Evolutionary conservation across 2,797 vertebrate genomes (phyloP), one percentile per base, ranked within the genome.

Genomic region (Alauda arvensis): DNA sequence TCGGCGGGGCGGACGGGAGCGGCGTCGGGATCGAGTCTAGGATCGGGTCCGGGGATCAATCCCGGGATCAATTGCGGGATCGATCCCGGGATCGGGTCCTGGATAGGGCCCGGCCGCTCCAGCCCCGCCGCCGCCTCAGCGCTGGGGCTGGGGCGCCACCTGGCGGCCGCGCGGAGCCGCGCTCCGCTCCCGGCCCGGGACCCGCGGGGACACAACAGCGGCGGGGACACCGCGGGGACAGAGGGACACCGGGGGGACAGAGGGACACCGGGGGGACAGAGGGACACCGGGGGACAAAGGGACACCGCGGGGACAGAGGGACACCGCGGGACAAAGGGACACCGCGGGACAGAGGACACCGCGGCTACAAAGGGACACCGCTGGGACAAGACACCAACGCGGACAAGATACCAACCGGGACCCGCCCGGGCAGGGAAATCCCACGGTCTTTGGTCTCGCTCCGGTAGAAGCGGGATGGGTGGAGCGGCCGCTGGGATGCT

Each of bases 91-190:
- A 65, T 63, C 16, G 12, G 62, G 2, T 5, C 39, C 45, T 9
- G 52, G 37, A 25, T 48, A 31, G 10, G 18, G 28, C 1, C 48
- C n/a, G 10, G 49, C 7, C n/a, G 14, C 56, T 3, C 59, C 57
- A 71, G 25, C 46, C 40, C 21, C 19, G 40, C 88, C 48, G 71
- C 66, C 39, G 37, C 46, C 40, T 59, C 89, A 88, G 96, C 33
- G 33, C 87, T 92, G 93, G 90, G 88, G 79, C 85, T 95, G 88
- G 78, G 90, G 84, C 95, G 88, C 96, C 97, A 97, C 96, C 97
- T 97, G 88, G 94, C 95, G 97, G 94, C 61, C 7, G 1, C 7
- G 3, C 8, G 14, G 31, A 6, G 14, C 9, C 59, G 11, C 49
- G 39, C 28, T 19, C 67, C 18, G n/a, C 7, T 7, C 71, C 37